Conservation (phyloP, 2,888 invertebrate genomes). For the Rhaphigaster nebulosa region DNA sequence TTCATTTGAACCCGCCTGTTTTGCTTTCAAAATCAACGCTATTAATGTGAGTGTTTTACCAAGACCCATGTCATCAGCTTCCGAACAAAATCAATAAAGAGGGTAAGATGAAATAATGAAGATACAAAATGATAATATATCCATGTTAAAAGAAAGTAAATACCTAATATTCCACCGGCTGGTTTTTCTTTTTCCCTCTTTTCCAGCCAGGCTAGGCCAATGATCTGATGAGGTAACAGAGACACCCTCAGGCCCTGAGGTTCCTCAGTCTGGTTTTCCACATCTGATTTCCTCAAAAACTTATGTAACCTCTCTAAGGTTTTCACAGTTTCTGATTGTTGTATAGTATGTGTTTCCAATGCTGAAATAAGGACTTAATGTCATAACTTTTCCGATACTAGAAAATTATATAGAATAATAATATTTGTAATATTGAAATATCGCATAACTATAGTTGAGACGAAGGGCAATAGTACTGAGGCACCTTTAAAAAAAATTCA, state of each 20-base stretch:
- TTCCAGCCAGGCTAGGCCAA: constrained; percentile 88
- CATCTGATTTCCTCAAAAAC: constrained; percentile 76
- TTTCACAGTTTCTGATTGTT: constrained; percentile 79
- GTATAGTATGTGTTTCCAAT: constrained; percentile 77
- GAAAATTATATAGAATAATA: background rate
- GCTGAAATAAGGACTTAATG: constrained; percentile 69
- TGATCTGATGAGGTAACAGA: constrained; percentile 87
- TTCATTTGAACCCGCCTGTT: constrained; percentile 62
- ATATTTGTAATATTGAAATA: constrained; percentile 75
- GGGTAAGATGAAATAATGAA: constrained; percentile 1
- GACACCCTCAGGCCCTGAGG: constrained; percentile 76
- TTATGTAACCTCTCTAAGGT: constrained; percentile 80
- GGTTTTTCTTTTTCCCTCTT: constrained; percentile 93
- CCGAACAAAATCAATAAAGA: constrained; percentile 54
- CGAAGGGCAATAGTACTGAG: background rate
- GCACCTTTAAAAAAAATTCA: too few species aligned
- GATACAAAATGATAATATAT: background rate
- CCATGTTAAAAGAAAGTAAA: background rate
- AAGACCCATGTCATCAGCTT: constrained; percentile 85
- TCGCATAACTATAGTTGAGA: background rate
- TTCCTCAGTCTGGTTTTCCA: constrained; percentile 73
- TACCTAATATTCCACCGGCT: constrained; percentile 88
- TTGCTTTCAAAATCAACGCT: constrained; percentile 75
- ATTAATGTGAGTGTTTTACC: constrained; percentile 90
- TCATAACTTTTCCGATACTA: background rate